Evolutionary conservation across 30 jellyfish, hydroid and myxozoan species (phyloP).

Genomic region (Clytia hemisphaerica): DNA sequence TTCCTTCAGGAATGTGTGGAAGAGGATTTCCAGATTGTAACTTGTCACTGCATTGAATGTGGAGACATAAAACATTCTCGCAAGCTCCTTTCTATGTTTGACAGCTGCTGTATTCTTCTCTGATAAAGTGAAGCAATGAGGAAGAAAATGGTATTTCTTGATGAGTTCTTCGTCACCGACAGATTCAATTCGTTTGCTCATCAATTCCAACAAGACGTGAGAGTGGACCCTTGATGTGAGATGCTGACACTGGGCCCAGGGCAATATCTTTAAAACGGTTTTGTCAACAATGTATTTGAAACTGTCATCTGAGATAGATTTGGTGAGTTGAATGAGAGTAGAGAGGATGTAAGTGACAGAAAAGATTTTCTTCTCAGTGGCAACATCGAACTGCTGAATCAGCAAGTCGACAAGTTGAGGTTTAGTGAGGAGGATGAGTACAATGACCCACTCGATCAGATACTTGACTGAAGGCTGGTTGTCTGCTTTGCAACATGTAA

Average conservation of each 20-base stretch:
- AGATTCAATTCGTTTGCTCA: conserved; percentile 56
- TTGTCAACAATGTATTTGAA: conserved; percentile 45
- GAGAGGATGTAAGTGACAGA: conserved; percentile 58
- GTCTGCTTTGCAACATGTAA: conserved; percentile 30
- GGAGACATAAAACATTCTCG: conserved; percentile 44
- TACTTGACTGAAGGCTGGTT: conserved; percentile 87
- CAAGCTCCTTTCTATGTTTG: conserved; percentile 41
- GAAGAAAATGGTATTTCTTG: conserved; percentile 25
- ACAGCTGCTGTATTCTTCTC: conserved; percentile 72
- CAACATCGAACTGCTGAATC: conserved; percentile 56
- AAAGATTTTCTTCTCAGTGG: conserved; percentile 58
- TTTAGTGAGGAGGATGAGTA: conserved; percentile 18
- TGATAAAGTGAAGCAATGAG: conserved; percentile 39
- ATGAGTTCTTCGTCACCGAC: conserved; percentile 17
- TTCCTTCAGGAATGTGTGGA: conserved; percentile 46
- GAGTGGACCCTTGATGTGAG: conserved; percentile 84
- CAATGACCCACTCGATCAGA: conserved; percentile 69
- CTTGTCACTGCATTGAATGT: conserved; percentile 56
- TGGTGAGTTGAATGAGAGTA: conserved; percentile 46
- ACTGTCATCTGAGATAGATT: conserved; percentile 28
- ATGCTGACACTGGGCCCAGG: conserved; percentile 95
- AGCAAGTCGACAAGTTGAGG: conserved; percentile 27
- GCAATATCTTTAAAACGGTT: conserved; percentile 49
- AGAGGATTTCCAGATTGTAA: conserved; percentile 65
- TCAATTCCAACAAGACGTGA: conserved; percentile 39